Percentiles rank a stretch among this genome's conserved stretches.
These are phyloP conservation scores for Hippoglossus stenolepis DNA, from an alignment of 2,113 vertebrate species.

Conservation along the genomic window DNA sequence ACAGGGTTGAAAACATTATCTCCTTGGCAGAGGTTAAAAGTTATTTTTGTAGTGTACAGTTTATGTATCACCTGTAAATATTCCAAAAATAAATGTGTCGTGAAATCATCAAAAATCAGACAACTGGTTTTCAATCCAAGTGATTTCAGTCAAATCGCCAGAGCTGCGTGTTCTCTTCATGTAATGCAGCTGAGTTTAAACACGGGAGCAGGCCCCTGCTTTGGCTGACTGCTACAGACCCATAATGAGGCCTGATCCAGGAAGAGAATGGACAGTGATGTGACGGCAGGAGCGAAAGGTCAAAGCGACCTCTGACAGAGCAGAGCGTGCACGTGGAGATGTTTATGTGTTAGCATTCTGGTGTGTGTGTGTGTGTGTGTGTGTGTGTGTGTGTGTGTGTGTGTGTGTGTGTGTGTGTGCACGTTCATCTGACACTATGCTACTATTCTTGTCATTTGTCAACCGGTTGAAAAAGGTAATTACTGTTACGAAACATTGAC, in stretches of 20 bases:
- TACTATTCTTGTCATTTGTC: constrained; percentile 66
- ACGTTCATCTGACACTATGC: not conserved
- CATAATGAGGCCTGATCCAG: constrained; percentile 45
- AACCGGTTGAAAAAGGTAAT: constrained; percentile 68
- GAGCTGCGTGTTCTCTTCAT: constrained; percentile 14
- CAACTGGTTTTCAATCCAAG: no score
- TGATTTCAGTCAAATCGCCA: not conserved
- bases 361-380: no score
- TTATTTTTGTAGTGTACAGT: not conserved
- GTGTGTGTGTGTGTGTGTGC: not conserved
- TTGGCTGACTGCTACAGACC: constrained; percentile 2
- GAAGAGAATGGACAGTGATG: constrained; percentile 38
- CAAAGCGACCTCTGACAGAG: constrained; percentile 14
- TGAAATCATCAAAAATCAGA: not conserved
- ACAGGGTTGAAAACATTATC: no score
- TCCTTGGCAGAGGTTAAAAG: no score
- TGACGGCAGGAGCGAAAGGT: constrained; percentile 64
- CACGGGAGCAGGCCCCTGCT: not conserved
- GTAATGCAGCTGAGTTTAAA: constrained; percentile 4
- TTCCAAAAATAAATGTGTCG: no score
- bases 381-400: no score
- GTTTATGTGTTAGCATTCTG: not conserved
- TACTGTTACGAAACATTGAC: constrained; percentile 73
- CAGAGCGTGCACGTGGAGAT: not conserved
- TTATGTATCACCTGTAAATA: not conserved